Evolutionary conservation across 2,888 invertebrate species (phyloP).

Genomic region (Nemotelus pantherinus): DNA sequence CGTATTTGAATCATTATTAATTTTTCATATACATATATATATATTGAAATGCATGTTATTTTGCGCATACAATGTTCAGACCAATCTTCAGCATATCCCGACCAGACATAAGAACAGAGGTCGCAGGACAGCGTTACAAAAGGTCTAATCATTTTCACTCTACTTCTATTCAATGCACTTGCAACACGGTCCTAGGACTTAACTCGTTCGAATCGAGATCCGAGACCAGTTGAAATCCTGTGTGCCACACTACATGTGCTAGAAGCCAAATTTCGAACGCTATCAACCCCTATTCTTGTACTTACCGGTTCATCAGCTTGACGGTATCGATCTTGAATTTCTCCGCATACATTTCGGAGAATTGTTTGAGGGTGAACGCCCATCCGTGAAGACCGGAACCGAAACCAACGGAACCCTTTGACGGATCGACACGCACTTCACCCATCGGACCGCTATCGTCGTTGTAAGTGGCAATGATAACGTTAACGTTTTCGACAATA

Average conservation of each 20-base stretch:
- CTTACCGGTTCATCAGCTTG: conserved; percentile 91
- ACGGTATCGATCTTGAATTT: conserved; percentile 98
- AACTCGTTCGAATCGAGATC: conserved; percentile 31
- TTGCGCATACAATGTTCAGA: conserved; percentile 54
- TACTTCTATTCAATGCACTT: conserved; percentile 76
- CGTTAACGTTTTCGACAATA: conserved; percentile 99
- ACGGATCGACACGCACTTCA: conserved; percentile 96
- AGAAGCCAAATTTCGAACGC: conserved; percentile 56
- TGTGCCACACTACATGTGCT: conserved; percentile 63
- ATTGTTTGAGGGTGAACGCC: conserved; percentile 99
- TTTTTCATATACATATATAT: no score
- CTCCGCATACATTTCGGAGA: conserved; percentile 98
- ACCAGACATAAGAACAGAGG: conserved; percentile 84
- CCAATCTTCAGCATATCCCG: conserved; percentile 69
- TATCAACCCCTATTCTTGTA: conserved; percentile 30
- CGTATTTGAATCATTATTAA: conserved; percentile 3
- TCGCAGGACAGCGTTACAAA: conserved; percentile 76
- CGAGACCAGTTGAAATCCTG: conserved; percentile 53
- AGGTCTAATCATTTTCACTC: conserved; percentile 64
- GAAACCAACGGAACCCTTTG: conserved; percentile 98
- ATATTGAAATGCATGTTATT: conserved; percentile 25
- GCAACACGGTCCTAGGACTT: conserved; percentile 61
- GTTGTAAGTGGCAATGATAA: conserved; percentile 98
- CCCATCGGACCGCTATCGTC: conserved; percentile 99
- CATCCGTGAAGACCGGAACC: conserved; percentile 99